These are phyloP conservation scores for Aepyceros melampus DNA, from an alignment of 2,113 vertebrate genomes.

Conservation along the genomic window DNA sequence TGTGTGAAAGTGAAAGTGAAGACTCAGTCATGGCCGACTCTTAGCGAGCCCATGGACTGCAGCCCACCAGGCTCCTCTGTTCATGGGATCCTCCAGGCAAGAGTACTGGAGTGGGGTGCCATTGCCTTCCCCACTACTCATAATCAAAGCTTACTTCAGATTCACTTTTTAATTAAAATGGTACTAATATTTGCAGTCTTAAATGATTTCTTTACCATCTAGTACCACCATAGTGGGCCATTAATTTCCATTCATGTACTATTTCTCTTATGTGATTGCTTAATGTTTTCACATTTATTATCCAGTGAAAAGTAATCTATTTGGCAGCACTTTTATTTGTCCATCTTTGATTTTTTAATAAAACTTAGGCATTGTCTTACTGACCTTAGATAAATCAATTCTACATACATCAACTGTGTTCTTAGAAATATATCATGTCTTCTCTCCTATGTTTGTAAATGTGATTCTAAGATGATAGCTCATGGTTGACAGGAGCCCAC, in stretches of 20 bases:
- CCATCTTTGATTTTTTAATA: not conserved
- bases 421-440: not conserved
- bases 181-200: not conserved
- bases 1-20: no score
- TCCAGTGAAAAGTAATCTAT: not conserved
- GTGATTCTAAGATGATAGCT: not conserved
- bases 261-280: not conserved
- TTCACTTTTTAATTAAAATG: not conserved
- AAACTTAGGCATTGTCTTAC: not conserved
- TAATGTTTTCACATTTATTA: not conserved
- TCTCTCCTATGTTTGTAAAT: not conserved
- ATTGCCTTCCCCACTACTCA: not conserved
- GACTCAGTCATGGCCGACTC: no score
- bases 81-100: no score
- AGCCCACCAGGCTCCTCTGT: no score
- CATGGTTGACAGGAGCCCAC: not conserved
- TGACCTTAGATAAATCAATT: not conserved
- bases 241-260: not conserved
- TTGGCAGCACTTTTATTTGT: not conserved
- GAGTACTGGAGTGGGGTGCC: no score
- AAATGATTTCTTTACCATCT: not conserved
- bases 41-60: no score
- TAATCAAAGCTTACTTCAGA: not conserved
- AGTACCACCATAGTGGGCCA: not conserved
- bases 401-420: not conserved